phyloP scores from a whole-genome alignment of 2,113 vertebrate species.

The Gymnocephalus cernua region DNA sequence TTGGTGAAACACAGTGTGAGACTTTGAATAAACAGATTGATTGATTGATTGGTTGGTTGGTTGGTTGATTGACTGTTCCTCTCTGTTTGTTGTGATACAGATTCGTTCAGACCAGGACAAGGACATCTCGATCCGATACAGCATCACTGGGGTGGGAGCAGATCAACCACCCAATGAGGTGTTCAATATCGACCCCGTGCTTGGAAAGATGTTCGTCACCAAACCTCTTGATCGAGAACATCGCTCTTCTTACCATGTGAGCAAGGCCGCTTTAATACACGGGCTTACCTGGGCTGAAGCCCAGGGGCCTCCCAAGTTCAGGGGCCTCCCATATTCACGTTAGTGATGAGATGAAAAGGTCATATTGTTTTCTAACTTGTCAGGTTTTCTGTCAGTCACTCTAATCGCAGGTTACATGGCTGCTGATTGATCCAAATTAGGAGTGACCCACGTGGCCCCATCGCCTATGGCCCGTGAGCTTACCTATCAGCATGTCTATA shows the following conservation, averaged over 20 bases:
- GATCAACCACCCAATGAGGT: slow-evolving; percentile 96
- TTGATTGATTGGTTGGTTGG: neutral
- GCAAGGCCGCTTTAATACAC: no score
- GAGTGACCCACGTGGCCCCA: no score
- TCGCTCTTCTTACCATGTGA: slow-evolving; percentile 94
- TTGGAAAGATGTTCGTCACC: slow-evolving; percentile 95
- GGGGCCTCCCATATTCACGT: no score
- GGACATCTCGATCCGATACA: slow-evolving; percentile 95
- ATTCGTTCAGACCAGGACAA: slow-evolving; percentile 97
- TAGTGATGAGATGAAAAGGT: no score
- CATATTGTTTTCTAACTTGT: no score
- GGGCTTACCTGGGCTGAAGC: no score
- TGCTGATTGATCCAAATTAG: no score
- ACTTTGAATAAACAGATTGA: neutral
- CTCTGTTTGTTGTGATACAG: slow-evolving; percentile 78
- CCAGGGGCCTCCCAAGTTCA: no score
- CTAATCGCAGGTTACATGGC: no score
- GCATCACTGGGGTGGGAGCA: slow-evolving; percentile 92
- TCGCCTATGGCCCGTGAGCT: no score
- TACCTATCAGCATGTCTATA: no score
- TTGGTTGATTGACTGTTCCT: neutral
- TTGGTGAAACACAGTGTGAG: neutral
- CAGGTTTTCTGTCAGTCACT: no score
- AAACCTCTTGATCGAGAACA: slow-evolving; percentile 94
- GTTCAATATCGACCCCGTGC: slow-evolving; percentile 93